Percentiles rank a stretch among this genome's conserved stretches.
Conservation (phyloP, 2,888 invertebrate genomes). For the Anthrax anthrax region DNA sequence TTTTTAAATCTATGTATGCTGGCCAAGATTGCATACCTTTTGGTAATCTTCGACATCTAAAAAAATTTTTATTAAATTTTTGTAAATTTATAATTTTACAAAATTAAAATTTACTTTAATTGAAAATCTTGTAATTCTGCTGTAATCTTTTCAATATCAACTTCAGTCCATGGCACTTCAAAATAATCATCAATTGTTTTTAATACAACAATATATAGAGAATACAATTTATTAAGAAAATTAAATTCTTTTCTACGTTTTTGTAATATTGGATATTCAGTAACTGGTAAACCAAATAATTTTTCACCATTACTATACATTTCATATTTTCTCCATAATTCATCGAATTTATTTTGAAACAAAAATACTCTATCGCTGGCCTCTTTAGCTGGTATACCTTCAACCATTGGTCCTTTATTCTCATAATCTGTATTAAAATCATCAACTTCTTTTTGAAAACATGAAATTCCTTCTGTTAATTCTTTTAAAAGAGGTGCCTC, state of each 20-base stretch:
- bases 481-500: constrained; percentile 59
- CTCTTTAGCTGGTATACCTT: constrained; percentile 68
- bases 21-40: constrained; percentile 80
- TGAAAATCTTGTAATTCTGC: constrained; percentile 71
- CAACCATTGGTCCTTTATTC: constrained; percentile 69
- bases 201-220: constrained; percentile 64
- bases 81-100: not conserved
- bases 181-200: constrained; percentile 75
- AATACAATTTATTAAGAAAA: constrained; percentile 68
- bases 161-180: constrained; percentile 69
- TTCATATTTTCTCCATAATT: constrained; percentile 64
- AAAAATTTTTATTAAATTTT: constrained; percentile 1
- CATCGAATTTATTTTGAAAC: constrained; percentile 70
- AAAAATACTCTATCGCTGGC: constrained; percentile 66
- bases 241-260: constrained; percentile 72
- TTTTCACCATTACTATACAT: constrained; percentile 75
- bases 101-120: constrained; percentile 39
- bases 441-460: constrained; percentile 49
- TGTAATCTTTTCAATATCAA: constrained; percentile 70
- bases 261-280: constrained; percentile 67
- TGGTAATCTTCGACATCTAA: constrained; percentile 67
- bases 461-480: constrained; percentile 51
- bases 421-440: constrained; percentile 60
- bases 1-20: constrained; percentile 69
- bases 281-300: constrained; percentile 68